Conservation (phyloP, 1,140 invertebrate species). For the Diabrotica virgifera region DNA sequence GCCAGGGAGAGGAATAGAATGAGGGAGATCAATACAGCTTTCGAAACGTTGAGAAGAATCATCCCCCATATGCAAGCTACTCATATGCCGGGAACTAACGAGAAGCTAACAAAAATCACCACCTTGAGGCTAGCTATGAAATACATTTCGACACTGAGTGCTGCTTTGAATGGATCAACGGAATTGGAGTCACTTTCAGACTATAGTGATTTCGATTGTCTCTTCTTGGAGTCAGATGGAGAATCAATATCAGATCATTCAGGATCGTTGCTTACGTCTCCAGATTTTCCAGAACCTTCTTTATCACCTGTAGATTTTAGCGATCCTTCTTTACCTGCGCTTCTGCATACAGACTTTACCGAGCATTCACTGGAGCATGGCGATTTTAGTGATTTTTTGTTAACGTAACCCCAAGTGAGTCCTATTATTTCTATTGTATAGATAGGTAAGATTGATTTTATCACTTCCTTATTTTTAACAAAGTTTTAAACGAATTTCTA, state of each 20-base stretch:
- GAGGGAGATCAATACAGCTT: constrained; percentile 86
- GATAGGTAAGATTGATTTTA: neutral
- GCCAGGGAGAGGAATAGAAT: constrained; percentile 80
- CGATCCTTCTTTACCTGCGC: constrained; percentile 39
- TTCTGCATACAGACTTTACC: constrained; percentile 44
- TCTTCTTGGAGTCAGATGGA: constrained; percentile 56
- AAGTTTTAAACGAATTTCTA: too few relatives aligned
- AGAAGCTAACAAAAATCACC: constrained; percentile 86
- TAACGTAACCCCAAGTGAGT: constrained; percentile 33
- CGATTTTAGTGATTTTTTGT: constrained; percentile 44
- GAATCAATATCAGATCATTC: constrained; percentile 52
- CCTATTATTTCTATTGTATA: neutral
- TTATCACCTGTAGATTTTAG: constrained; percentile 42
- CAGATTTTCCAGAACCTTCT: constrained; percentile 45
- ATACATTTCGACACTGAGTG: constrained; percentile 72
- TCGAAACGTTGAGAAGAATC: constrained; percentile 72
- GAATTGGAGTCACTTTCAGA: constrained; percentile 29
- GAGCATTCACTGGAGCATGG: constrained; percentile 36
- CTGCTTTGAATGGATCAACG: constrained; percentile 43
- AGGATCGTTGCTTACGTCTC: constrained; percentile 39
- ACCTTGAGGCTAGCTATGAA: constrained; percentile 80
- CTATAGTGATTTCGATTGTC: constrained; percentile 47
- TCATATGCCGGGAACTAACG: constrained; percentile 50
- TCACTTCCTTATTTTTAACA: neutral
- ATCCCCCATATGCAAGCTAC: constrained; percentile 61